Conservation (phyloP, 2,113 vertebrate species). For the Orientallactaga bullata region DNA sequence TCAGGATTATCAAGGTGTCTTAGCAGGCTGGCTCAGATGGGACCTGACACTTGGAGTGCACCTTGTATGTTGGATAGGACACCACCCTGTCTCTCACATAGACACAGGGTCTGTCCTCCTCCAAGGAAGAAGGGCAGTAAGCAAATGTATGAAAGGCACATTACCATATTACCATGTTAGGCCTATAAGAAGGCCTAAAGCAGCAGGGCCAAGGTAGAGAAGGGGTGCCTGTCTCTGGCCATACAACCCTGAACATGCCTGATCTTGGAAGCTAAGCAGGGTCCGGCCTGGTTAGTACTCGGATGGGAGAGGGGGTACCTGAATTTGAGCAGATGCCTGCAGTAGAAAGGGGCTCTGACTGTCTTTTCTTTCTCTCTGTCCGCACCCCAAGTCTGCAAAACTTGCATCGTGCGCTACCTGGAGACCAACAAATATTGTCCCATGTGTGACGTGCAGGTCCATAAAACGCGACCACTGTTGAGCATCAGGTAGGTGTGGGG, state of each 20-base stretch:
- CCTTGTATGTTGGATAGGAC: not conserved
- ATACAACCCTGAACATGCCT: too few relatives aligned
- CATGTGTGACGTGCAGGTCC: conserved; percentile 95
- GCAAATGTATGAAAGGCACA: not conserved
- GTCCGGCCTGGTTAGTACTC: too few relatives aligned
- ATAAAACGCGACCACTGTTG: conserved; percentile 95
- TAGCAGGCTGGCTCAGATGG: not conserved
- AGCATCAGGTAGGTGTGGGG: conserved; percentile 91
- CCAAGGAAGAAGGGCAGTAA: not conserved
- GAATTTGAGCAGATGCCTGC: not conserved
- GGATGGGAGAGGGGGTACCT: not conserved
- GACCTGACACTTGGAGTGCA: not conserved
- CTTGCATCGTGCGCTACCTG: conserved; percentile 96
- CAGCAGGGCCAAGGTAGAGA: not conserved
- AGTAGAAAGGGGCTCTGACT: not conserved
- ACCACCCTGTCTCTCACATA: too few relatives aligned
- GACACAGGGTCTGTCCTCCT: not conserved
- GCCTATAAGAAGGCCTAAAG: not conserved
- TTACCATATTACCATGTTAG: rapidly evolving
- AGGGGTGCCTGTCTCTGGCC: not conserved
- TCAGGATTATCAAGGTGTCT: not conserved
- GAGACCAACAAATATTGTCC: conserved; percentile 98
- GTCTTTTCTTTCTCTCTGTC: conserved; percentile 24
- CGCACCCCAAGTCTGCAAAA: conserved; percentile 91
- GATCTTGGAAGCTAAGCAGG: too few relatives aligned